phyloP scores from a whole-genome alignment of 1,140 invertebrate species.

The Acromyrmex charruanus region DNA sequence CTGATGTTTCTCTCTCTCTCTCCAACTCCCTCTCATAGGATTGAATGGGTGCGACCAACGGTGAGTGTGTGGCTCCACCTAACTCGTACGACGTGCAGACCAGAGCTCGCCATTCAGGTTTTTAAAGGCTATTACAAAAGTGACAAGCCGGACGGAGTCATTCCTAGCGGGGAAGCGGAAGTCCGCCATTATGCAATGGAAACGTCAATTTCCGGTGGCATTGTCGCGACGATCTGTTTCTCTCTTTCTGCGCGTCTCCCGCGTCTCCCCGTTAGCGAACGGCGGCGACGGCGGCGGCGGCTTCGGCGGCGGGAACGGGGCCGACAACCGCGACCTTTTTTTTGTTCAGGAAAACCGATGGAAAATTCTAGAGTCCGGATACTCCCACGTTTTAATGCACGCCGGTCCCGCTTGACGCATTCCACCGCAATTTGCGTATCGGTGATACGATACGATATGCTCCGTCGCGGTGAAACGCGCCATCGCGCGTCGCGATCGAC shows the following conservation, averaged over 20 bases:
- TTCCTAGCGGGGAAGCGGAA: slow-evolving; percentile 79
- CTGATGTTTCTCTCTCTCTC: neutral
- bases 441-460: neutral
- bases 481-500: slow-evolving; percentile 35
- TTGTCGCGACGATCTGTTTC: slow-evolving; percentile 75
- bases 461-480: slow-evolving; percentile 40
- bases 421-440: slow-evolving; percentile 54
- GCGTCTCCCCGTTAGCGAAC: neutral
- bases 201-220: slow-evolving; percentile 80
- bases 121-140: slow-evolving; percentile 78
- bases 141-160: slow-evolving; percentile 79
- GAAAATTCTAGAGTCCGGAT: slow-evolving; percentile 61
- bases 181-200: slow-evolving; percentile 80
- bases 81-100: slow-evolving; percentile 46
- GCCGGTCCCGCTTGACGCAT: slow-evolving; percentile 26
- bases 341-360: slow-evolving; percentile 60
- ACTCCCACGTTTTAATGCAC: slow-evolving; percentile 56
- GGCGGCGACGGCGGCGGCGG: neutral
- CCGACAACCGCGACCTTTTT: slow-evolving; percentile 14
- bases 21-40: neutral
- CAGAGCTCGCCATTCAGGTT: slow-evolving; percentile 74
- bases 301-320: neutral
- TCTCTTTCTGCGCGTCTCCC: slow-evolving; percentile 68
- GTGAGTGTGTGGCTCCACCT: slow-evolving; percentile 50
- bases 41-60: slow-evolving; percentile 40